Percentiles rank a stretch among this genome's conserved stretches.
Evolutionary conservation across 2,888 invertebrate genomes (phyloP).

Genomic region (Dynastes grantii): DNA sequence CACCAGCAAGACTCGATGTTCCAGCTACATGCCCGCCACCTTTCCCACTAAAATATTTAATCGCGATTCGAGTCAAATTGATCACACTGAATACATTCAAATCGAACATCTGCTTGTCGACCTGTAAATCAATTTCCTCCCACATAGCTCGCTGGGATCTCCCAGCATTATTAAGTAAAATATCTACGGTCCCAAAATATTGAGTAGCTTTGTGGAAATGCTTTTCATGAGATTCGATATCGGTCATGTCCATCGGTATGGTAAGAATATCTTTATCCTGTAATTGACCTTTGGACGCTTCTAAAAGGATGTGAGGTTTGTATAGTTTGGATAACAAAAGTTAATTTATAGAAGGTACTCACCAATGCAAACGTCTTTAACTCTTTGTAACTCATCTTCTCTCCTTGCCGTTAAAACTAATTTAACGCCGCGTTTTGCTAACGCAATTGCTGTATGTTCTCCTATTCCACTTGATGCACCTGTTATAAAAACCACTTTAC

Average conservation of each 20-base stretch:
- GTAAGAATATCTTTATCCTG: constrained; percentile 78
- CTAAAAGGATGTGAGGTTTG: constrained; percentile 60
- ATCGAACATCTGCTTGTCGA: constrained; percentile 84
- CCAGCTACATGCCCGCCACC: constrained; percentile 82
- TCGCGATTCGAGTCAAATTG: constrained; percentile 79
- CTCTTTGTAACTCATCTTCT: constrained; percentile 75
- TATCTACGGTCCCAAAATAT: constrained; percentile 82
- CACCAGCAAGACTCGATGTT: constrained; percentile 83
- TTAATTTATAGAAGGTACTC: constrained; percentile 53
- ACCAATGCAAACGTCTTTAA: constrained; percentile 78
- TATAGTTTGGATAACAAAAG: neutral
- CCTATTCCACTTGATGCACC: constrained; percentile 91
- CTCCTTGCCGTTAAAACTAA: constrained; percentile 81
- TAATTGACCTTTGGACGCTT: constrained; percentile 68
- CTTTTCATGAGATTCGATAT: constrained; percentile 75
- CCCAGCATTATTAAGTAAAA: constrained; percentile 88
- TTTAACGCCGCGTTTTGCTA: constrained; percentile 79
- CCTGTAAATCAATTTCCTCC: constrained; percentile 79
- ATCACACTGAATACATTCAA: constrained; percentile 84
- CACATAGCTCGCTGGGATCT: constrained; percentile 83
- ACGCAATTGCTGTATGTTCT: constrained; percentile 78
- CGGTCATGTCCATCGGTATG: constrained; percentile 79
- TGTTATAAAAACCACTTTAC: constrained; percentile 87
- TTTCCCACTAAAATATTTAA: constrained; percentile 76
- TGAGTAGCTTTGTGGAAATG: constrained; percentile 76